Percentiles rank a stretch among this genome's conserved stretches.
Conservation (phyloP, 1,140 invertebrate genomes). For the Pseudomyrmex pallidus region DNA sequence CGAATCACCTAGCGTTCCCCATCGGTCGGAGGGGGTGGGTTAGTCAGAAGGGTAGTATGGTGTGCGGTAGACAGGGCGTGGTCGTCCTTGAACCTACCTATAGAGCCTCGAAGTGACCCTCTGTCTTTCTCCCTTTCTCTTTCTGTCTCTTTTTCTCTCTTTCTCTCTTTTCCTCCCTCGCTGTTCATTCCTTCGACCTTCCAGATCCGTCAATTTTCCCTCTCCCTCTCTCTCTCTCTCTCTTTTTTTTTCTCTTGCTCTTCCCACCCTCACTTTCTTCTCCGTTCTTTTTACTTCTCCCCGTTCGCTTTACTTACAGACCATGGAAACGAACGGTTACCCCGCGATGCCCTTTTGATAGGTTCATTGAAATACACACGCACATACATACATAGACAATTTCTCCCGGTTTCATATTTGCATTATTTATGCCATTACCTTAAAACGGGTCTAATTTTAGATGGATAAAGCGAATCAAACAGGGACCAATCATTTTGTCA, state of each 20-base stretch:
- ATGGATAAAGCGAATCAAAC: background rate
- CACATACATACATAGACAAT: background rate
- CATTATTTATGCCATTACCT: slow-evolving; percentile 46
- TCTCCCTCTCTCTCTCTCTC: slow-evolving; percentile 32
- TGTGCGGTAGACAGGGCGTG: slow-evolving; percentile 83
- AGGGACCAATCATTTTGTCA: slow-evolving; percentile 5
- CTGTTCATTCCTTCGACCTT: slow-evolving; percentile 23
- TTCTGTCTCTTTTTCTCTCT: slow-evolving; percentile 56
- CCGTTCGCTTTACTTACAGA: slow-evolving; percentile 49
- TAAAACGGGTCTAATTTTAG: slow-evolving; percentile 4
- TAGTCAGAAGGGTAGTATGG: slow-evolving; percentile 65
- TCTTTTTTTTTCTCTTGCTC: background rate
- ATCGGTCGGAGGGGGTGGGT: slow-evolving; percentile 60
- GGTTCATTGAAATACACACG: slow-evolving; percentile 39
- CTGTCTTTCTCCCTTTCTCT: slow-evolving; percentile 24
- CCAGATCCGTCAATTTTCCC: slow-evolving; percentile 30
- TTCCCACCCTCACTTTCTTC: slow-evolving; percentile 21
- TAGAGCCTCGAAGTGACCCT: slow-evolving; percentile 54
- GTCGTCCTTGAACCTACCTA: slow-evolving; percentile 83
- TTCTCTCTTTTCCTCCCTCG: background rate
- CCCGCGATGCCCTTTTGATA: slow-evolving; percentile 60
- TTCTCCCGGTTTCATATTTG: slow-evolving; percentile 17
- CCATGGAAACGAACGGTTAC: slow-evolving; percentile 55
- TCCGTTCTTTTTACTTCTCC: slow-evolving; percentile 18
- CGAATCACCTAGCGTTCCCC: slow-evolving; percentile 72